These are phyloP conservation scores for Hedychridium roseum DNA, from an alignment of 2,888 invertebrate species.

Conservation along the genomic window DNA sequence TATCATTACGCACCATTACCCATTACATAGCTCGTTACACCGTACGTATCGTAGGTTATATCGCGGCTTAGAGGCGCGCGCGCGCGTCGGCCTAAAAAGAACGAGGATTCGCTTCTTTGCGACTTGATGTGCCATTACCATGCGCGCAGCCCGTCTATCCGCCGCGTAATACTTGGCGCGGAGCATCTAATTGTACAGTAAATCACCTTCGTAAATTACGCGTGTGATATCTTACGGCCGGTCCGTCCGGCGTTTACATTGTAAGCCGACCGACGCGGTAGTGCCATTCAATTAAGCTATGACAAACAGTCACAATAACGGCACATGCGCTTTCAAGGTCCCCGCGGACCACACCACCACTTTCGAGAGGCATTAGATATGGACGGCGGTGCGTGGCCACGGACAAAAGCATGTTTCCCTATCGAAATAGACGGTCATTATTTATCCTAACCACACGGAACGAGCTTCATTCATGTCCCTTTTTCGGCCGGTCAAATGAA, in stretches of 20 bases:
- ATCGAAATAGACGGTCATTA: too few species aligned
- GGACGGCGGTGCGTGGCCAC: too few species aligned
- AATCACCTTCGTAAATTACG: slow-evolving; percentile 41
- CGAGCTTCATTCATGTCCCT: too few species aligned
- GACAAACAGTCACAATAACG: slow-evolving; percentile 36
- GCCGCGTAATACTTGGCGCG: slow-evolving; percentile 23
- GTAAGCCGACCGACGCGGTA: slow-evolving; percentile 36
- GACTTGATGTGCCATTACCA: slow-evolving; percentile 40
- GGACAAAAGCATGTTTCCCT: too few species aligned
- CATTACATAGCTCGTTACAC: slow-evolving; percentile 52
- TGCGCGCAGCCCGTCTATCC: slow-evolving; percentile 16
- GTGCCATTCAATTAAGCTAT: too few species aligned
- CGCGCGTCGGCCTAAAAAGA: slow-evolving; percentile 35
- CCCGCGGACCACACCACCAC: too few species aligned
- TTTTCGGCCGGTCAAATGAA: too few species aligned
- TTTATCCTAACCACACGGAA: too few species aligned
- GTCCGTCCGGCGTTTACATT: slow-evolving; percentile 32
- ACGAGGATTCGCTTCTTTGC: slow-evolving; percentile 22
- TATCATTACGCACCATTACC: slow-evolving; percentile 52
- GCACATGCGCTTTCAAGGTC: too few species aligned
- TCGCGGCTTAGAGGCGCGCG: slow-evolving; percentile 27
- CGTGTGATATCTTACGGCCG: slow-evolving; percentile 29
- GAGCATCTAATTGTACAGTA: slow-evolving; percentile 38
- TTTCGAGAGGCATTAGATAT: too few species aligned
- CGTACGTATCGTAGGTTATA: slow-evolving; percentile 42